These are phyloP conservation scores for Stratiomys singularior DNA, from an alignment of 2,888 invertebrate genomes.

Conservation along the genomic window DNA sequence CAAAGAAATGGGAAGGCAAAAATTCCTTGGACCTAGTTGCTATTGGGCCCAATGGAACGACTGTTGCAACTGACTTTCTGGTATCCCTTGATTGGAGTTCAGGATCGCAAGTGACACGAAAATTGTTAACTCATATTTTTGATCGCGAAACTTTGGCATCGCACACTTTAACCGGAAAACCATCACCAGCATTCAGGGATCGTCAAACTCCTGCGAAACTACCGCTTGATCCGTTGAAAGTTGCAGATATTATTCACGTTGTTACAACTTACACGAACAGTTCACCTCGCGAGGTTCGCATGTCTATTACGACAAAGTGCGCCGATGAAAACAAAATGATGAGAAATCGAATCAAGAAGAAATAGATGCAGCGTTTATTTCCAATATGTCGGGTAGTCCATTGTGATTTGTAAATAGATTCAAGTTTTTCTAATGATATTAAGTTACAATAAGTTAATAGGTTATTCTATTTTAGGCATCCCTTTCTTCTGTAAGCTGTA, in stretches of 20 bases:
- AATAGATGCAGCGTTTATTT: too few species aligned
- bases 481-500: too few species aligned
- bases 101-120: constrained; percentile 69
- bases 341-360: not conserved
- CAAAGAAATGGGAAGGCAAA: not conserved
- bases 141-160: constrained; percentile 70
- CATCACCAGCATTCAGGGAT: constrained; percentile 68
- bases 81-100: constrained; percentile 63
- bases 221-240: constrained; percentile 59
- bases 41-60: not conserved
- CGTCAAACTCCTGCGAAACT: constrained; percentile 61
- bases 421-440: too few species aligned
- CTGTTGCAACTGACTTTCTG: not conserved
- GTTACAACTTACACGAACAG: constrained; percentile 40
- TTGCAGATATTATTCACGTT: constrained; percentile 45
- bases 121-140: constrained; percentile 69
- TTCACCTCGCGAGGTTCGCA: constrained; percentile 31
- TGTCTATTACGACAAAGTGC: constrained; percentile 47
- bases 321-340: constrained; percentile 51
- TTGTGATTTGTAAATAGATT: too few species aligned
- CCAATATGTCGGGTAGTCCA: too few species aligned
- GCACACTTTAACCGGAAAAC: constrained; percentile 72
- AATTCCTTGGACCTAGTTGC: not conserved
- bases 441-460: too few species aligned
- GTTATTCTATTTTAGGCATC: too few species aligned